phyloP scores from a whole-genome alignment of 2,113 vertebrate species.

The Turdus rufiventris region DNA sequence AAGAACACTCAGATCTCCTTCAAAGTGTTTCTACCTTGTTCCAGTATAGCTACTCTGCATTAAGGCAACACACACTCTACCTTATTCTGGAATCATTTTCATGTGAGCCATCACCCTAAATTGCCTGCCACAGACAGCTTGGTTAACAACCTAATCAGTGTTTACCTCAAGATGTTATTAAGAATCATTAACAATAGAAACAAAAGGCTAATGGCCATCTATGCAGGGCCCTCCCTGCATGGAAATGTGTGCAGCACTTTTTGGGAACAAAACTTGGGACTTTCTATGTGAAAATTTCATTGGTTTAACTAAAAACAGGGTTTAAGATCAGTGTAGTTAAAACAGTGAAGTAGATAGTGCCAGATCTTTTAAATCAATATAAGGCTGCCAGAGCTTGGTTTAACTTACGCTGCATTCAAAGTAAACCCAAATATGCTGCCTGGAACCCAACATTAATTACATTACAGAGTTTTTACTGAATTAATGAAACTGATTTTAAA shows the following conservation, averaged over 20 bases:
- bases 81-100: constrained; percentile 13
- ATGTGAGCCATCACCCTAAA: not conserved
- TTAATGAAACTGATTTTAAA: not conserved
- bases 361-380: not conserved
- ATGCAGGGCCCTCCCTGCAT: rapidly evolving
- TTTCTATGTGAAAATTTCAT: not conserved
- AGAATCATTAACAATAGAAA: constrained; percentile 6
- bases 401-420: not conserved
- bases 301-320: not conserved
- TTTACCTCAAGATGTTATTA: not conserved
- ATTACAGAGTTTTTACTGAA: not conserved
- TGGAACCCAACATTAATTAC: not conserved
- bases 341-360: not conserved
- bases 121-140: not conserved
- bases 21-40: not conserved
- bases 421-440: not conserved
- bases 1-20: not conserved
- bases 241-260: not conserved
- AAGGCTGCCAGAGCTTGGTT: not conserved
- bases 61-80: not conserved
- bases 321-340: not conserved
- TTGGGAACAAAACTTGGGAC: not conserved
- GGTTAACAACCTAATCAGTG: constrained; percentile 23
- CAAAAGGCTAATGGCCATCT: not conserved
- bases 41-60: not conserved